phyloP scores from a whole-genome alignment of 2,888 invertebrate genomes.

The Diaprepes abbreviatus region DNA sequence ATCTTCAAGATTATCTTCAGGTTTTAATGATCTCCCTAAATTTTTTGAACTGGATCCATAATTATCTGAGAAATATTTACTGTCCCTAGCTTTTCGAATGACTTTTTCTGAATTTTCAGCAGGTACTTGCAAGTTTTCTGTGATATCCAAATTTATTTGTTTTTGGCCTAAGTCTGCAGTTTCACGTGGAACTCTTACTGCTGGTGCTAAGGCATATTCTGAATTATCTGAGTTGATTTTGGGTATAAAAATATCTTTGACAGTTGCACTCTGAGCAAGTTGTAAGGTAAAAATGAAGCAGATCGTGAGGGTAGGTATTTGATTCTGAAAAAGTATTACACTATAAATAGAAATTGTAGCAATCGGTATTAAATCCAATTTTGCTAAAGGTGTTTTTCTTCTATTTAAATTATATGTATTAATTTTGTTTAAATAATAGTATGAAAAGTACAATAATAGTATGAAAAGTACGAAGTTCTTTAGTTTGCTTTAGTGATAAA shows the following conservation, averaged over 20 bases:
- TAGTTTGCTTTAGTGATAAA: no score
- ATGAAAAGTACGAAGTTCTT: no score
- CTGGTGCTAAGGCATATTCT: neutral
- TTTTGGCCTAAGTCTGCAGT: neutral
- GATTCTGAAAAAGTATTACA: slow-evolving; percentile 19
- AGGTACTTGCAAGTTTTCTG: neutral
- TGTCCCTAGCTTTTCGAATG: slow-evolving; percentile 35
- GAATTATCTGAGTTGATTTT: slow-evolving; percentile 1
- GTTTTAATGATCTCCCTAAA: slow-evolving; percentile 30
- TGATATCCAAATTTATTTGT: neutral
- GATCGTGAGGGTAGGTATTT: neutral
- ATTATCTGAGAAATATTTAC: slow-evolving; percentile 26
- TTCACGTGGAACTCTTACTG: slow-evolving; percentile 31
- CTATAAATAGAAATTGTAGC: no score
- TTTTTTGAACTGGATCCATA: slow-evolving; percentile 15
- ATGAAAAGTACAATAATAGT: no score
- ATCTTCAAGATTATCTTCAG: slow-evolving; percentile 43
- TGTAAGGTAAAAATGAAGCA: slow-evolving; percentile 1
- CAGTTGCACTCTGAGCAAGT: neutral
- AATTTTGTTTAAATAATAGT: no score
- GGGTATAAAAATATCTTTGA: slow-evolving; percentile 26
- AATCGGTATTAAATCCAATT: no score
- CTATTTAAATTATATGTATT: no score
- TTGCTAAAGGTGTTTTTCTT: no score
- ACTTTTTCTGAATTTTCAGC: neutral